phyloP scores from a whole-genome alignment of 2,888 invertebrate genomes.

The Ennomos fuscantarius region DNA sequence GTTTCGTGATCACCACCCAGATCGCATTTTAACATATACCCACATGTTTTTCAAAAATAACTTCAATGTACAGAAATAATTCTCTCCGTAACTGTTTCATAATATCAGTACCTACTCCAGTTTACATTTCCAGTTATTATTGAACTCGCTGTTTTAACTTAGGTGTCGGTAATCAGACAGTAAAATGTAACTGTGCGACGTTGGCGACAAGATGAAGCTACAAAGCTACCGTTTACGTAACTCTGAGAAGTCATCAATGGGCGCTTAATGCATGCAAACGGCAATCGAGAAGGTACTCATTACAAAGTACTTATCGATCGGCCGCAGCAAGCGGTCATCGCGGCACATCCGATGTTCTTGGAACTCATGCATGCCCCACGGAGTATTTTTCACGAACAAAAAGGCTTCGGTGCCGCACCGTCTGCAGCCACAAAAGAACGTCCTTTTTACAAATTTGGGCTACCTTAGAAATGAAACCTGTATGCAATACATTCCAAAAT shows the following conservation, averaged over 20 bases:
- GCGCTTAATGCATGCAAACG: conserved; percentile 39
- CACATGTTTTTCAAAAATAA: no score
- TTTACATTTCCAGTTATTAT: no score
- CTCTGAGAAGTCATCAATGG: conserved; percentile 32
- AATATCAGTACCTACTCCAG: no score
- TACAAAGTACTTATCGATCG: conserved; percentile 33
- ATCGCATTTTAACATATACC: no score
- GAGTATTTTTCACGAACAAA: conserved; percentile 72
- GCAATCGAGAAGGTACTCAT: conserved; percentile 38
- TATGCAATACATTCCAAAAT: conserved; percentile 46
- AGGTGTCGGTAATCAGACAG: not conserved
- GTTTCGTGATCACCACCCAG: no score
- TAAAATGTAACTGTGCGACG: not conserved
- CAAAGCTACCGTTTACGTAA: conserved; percentile 24
- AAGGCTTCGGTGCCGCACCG: conserved; percentile 79
- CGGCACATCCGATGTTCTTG: conserved; percentile 62
- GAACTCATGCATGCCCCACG: conserved; percentile 62
- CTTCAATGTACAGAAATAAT: no score
- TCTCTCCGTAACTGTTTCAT: no score
- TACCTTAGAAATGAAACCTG: conserved; percentile 76
- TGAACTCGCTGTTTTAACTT: no score
- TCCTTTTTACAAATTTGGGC: conserved; percentile 68
- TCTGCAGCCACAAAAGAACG: conserved; percentile 79
- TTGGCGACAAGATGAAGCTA: conserved; percentile 13
- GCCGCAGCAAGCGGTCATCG: conserved; percentile 37